A percentile compares a stretch with the other conserved stretches of the same genome.
phyloP scores from a whole-genome alignment of 1,140 invertebrate species.

The Drosophila repletoides region DNA sequence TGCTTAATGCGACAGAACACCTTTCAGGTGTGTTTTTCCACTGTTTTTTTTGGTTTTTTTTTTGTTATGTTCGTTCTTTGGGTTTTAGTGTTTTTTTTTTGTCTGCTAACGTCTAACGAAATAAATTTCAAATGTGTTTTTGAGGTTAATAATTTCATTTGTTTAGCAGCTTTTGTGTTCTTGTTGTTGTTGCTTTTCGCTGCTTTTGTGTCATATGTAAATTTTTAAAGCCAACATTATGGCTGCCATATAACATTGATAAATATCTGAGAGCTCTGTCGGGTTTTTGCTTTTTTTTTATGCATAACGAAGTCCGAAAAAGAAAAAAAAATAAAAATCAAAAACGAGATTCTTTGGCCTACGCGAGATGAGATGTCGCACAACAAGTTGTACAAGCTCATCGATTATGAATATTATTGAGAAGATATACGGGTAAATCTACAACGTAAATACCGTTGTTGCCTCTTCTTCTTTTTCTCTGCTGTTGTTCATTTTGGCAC shows the following conservation, averaged over 20 bases:
- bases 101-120: too few species aligned
- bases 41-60: too few species aligned
- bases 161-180: slow-evolving; percentile 39
- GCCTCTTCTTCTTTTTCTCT: slow-evolving; percentile 5
- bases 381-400: slow-evolving; percentile 72
- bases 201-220: slow-evolving; percentile 63
- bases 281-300: slow-evolving; percentile 23
- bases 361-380: slow-evolving; percentile 27
- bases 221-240: slow-evolving; percentile 53
- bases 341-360: slow-evolving; percentile 65
- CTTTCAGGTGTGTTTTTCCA: slow-evolving; percentile 27
- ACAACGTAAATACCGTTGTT: slow-evolving; percentile 58
- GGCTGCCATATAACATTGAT: slow-evolving; percentile 31
- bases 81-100: too few species aligned
- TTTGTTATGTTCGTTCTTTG: too few species aligned
- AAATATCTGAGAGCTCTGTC: slow-evolving; percentile 10
- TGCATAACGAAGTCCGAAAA: slow-evolving; percentile 4
- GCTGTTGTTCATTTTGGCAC: slow-evolving; percentile 42
- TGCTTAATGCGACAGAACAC: too few species aligned
- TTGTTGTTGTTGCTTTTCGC: slow-evolving; percentile 10
- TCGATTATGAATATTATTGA: slow-evolving; percentile 70
- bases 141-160: slow-evolving; percentile 62
- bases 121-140: slow-evolving; percentile 23
- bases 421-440: slow-evolving; percentile 42
- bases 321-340: neutral